phyloP scores from a whole-genome alignment of 2,888 invertebrate species.

The Syrista parreyssii region DNA sequence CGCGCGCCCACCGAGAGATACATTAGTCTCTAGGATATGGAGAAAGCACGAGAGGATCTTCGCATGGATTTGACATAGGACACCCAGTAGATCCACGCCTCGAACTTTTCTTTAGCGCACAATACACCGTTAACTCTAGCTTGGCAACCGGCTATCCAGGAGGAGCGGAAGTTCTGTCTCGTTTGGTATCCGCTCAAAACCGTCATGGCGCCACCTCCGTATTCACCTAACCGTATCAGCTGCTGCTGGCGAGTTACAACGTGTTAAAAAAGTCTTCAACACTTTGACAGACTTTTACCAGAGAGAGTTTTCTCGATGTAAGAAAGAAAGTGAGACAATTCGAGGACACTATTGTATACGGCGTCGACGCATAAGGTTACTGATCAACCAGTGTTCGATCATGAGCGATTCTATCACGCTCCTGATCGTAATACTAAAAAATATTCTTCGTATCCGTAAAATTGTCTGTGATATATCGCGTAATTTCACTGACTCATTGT shows the following conservation, averaged over 20 bases:
- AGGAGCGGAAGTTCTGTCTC: slow-evolving; percentile 6
- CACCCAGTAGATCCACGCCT: slow-evolving; percentile 20
- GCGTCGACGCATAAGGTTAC: neutral
- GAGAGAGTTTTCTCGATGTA: neutral
- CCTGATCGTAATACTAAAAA: slow-evolving; percentile 7
- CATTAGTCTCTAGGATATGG: neutral
- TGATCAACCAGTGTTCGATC: neutral
- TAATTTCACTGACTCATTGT: neutral
- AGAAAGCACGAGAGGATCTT: slow-evolving; percentile 9
- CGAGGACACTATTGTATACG: neutral
- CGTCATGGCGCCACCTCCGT: neutral
- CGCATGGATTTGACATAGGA: slow-evolving; percentile 24
- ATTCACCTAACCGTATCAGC: neutral
- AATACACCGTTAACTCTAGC: slow-evolving; percentile 55
- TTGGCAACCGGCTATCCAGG: slow-evolving; percentile 47
- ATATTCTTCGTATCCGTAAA: slow-evolving; percentile 28
- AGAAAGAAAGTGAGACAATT: neutral
- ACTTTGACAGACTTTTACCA: neutral
- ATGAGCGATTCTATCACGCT: neutral
- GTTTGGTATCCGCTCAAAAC: neutral
- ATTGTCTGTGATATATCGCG: slow-evolving; percentile 50
- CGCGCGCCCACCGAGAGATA: neutral
- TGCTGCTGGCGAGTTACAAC: neutral
- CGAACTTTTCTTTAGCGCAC: slow-evolving; percentile 23
- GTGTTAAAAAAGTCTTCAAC: neutral